Evolutionary conservation across 2,888 invertebrate genomes (phyloP), one percentile per base, ranked within the genome.

Genomic region (Lepetodrilus schrolli): DNA sequence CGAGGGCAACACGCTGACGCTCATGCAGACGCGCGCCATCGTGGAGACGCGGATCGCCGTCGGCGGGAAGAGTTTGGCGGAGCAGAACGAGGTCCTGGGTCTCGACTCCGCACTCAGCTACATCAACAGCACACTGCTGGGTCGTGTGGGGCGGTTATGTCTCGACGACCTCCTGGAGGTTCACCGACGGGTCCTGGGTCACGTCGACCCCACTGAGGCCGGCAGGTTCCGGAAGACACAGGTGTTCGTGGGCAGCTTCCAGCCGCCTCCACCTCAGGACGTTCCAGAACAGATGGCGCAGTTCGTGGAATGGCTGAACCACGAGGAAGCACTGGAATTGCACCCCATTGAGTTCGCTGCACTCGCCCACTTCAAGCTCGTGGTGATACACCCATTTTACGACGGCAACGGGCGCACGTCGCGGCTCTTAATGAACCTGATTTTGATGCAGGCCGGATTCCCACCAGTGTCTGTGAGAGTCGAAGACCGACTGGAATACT

Each of bases 331-430:
- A 7, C 91, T 95, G 78, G 93, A 94, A 49, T 92, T 98, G 91
- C 97, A 98, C 92, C 96, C 97, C 21, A 95, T 98, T 83, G 96
- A 96, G 90, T 95, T 95, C 88, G 98, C 98, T 69, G 98, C 99
- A 0, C 91, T 98, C 71, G 98, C 97, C 0, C 99, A 99, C 92
- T 99, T 98, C 91, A 97, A 97, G 91, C 91, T 99, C 51, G 99
- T 99, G 0, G 95, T 96, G 88, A 97, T 99, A 82, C 99, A 99
- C 92, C 99, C 99, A 0, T 99, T 99, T 91, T 93, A 95, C 1
- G 98, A 99, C 91, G 98, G 99, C 66, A 99, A 99, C 88, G 99
- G 98, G 0, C 93, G 99, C 86, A 98, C 98, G 0, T 96, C 97
- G 13, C 93, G 99, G 34, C 92, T 99, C 26, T 93, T 99, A 1